Conservation (phyloP, 1,140 invertebrate species). For the Tetranychus urticae region DNA sequence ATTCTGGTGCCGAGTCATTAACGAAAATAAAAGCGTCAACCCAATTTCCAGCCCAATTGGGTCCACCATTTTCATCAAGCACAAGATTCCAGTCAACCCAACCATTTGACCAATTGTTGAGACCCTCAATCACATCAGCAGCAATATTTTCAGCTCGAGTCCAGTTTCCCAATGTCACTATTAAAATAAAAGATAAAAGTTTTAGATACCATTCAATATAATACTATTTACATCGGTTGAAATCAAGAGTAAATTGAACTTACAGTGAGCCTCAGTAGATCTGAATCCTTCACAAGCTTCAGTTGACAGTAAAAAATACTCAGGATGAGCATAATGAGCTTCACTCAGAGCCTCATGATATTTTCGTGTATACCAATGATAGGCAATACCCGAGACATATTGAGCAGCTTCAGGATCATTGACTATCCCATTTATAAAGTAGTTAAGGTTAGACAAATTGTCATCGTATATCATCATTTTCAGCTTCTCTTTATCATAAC, state of each 20-base stretch:
- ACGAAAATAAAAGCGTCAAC: slow-evolving; percentile 26
- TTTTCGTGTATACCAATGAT: slow-evolving; percentile 44
- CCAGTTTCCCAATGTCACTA: slow-evolving; percentile 6
- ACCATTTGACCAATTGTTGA: slow-evolving; percentile 20
- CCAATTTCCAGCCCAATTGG: slow-evolving; percentile 25
- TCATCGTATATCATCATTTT: slow-evolving; percentile 7
- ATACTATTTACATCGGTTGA: not conserved
- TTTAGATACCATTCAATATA: not conserved
- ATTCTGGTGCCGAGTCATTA: slow-evolving; percentile 18
- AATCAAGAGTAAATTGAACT: no score
- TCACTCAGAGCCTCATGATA: slow-evolving; percentile 18
- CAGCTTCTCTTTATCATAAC: slow-evolving; percentile 8
- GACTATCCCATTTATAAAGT: not conserved
- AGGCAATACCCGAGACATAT: slow-evolving; percentile 11
- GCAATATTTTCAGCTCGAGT: slow-evolving; percentile 4
- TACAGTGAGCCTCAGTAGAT: no score
- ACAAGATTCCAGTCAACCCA: slow-evolving; percentile 31
- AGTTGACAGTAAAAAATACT: slow-evolving; percentile 39
- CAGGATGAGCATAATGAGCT: slow-evolving; percentile 30
- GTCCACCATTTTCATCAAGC: slow-evolving; percentile 24
- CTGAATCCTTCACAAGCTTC: slow-evolving; percentile 21
- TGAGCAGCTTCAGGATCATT: slow-evolving; percentile 1
- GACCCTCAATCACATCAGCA: slow-evolving; percentile 14
- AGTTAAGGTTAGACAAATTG: not conserved
- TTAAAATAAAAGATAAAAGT: not conserved